Conservation (phyloP, 2,113 vertebrate genomes). For the Nothocercus julius region DNA sequence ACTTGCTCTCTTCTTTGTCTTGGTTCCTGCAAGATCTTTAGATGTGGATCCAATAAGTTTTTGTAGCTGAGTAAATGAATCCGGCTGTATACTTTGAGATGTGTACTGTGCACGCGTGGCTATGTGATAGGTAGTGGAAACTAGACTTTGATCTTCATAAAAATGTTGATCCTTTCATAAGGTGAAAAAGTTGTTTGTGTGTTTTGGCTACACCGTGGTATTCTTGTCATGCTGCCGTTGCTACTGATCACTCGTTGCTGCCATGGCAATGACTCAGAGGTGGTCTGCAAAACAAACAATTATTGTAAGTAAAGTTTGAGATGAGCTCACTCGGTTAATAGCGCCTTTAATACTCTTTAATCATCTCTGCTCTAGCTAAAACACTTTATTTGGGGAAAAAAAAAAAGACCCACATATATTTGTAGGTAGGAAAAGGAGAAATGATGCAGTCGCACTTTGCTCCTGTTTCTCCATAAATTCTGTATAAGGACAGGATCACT, state of each 20-base stretch:
- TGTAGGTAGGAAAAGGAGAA: neutral
- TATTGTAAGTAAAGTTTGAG: neutral
- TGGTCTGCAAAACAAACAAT: neutral
- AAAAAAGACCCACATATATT: neutral
- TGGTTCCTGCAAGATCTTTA: neutral
- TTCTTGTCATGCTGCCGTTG: neutral
- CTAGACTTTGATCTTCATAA: neutral
- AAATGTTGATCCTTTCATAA: neutral
- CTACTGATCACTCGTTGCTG: neutral
- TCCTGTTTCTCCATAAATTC: neutral
- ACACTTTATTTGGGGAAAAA: neutral
- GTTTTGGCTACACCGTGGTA: neutral
- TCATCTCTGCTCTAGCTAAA: neutral
- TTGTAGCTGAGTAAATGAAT: neutral
- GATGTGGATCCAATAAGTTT: neutral
- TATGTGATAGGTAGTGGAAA: neutral
- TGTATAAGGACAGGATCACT: neutral
- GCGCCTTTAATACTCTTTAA: neutral
- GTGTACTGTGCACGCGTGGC: neutral
- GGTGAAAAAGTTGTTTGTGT: neutral
- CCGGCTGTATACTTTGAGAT: fast-evolving
- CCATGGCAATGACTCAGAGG: neutral
- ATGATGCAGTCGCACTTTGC: neutral
- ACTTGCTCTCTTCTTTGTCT: neutral
- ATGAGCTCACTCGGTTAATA: neutral